Base-by-base conservation (phyloP, 2,113 vertebrate species). In the Perccottus glenii region DNA sequence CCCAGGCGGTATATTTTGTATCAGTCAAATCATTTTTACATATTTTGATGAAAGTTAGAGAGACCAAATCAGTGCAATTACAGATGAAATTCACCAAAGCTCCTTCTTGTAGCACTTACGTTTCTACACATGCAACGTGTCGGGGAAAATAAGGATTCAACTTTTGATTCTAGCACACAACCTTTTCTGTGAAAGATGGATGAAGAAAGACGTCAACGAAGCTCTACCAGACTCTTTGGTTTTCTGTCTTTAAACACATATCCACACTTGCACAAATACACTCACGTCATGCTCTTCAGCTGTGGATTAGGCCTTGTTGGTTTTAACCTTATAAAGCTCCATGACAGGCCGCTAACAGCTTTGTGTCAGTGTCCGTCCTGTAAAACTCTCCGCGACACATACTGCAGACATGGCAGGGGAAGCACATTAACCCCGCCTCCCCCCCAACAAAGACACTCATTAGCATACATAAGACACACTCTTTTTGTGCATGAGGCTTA, bases 271-370 rank as follows among this genome's bases (percentile, higher is more conserved):
- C 33, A 14, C 60, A 12, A 32, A 51, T 32, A 77, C 48, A 42
- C 56, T 65, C 73, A 51, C 49, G 33, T 62, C 32, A 7, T 56
- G 56, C 69, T 74, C 46, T 61, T 5, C 50, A 11, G 49, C 16
- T 65, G 46, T 77, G 85, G 80, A 85, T 85, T 81, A 85, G 60
- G 67, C 43, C 67, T 55, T 83, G 75, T 79, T 72, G 48, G 3
- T 51, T 85, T 83, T 76, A 81, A 87, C 80, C 75, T 85, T 66
- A 72, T 78, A 77, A 85, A 85, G 64, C 60, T 69, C 67, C 77
- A 70, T 83, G 80, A 83, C 82, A 77, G 70, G 11, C 57, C 57
- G 58, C 69, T 75, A 68, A 82, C 75, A 65, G 80, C 67, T 76
- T 84, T 76, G 66, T 66, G 70, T 81, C 75, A 70, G 27, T 15